These are phyloP conservation scores for Montipora foliosa DNA, from an alignment of 64 coral and sea anemone species.

Conservation along the genomic window DNA sequence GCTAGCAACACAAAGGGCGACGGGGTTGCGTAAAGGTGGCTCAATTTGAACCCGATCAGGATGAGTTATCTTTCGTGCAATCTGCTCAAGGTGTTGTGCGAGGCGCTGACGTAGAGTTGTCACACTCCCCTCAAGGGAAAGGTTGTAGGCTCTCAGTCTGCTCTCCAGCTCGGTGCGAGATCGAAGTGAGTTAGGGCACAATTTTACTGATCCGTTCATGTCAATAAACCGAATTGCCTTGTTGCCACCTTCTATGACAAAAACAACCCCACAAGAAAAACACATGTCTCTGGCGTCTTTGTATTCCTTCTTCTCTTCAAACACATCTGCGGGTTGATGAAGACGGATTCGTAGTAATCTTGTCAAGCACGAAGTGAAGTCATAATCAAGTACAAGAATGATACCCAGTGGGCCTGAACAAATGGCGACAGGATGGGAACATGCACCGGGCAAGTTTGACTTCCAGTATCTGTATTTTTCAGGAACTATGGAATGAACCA, in stretches of 20 bases:
- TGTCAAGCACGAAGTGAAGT: conserved; percentile 24
- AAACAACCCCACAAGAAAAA: conserved; percentile 23
- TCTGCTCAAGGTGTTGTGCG: conserved; percentile 30
- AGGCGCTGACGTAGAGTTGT: conserved; percentile 48
- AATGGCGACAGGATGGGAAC: conserved; percentile 32
- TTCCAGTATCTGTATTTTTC: conserved; percentile 29
- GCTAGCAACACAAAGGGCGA: not conserved
- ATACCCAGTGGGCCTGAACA: conserved; percentile 42
- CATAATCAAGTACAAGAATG: conserved; percentile 41
- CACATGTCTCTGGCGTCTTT: conserved; percentile 48
- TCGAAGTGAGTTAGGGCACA: conserved; percentile 53
- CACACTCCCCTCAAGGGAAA: conserved; percentile 38
- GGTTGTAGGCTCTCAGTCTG: conserved; percentile 24
- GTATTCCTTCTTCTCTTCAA: conserved; percentile 19
- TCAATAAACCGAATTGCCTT: conserved; percentile 36
- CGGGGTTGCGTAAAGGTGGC: not conserved
- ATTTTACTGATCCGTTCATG: conserved; percentile 33
- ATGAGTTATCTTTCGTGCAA: conserved; percentile 10
- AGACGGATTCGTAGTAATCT: conserved; percentile 45
- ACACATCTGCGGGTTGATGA: conserved; percentile 58
- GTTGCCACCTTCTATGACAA: conserved; percentile 52
- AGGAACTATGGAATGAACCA: conserved; percentile 12
- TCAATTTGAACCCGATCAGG: conserved; percentile 1
- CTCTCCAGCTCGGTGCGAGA: conserved; percentile 24
- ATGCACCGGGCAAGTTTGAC: conserved; percentile 4